Base-by-base conservation (phyloP, 2,888 invertebrate genomes). In the Eristalis arbustorum region DNA sequence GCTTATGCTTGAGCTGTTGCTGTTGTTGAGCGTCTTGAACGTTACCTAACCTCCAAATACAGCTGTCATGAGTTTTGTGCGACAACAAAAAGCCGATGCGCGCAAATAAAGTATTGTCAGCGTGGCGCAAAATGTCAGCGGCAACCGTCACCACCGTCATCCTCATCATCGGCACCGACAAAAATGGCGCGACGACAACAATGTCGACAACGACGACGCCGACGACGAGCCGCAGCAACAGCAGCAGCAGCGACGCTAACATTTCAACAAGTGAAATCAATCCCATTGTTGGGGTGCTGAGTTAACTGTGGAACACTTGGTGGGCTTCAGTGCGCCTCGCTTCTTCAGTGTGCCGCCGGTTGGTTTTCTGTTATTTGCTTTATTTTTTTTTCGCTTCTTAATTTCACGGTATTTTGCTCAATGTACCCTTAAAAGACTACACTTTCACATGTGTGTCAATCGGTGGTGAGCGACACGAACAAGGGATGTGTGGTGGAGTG, bases 241-340 rank as follows among this genome's bases (percentile, higher is more conserved):
- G 6, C 49, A 18, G 18, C 49, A 18, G 18, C 37, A 49, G 13
- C 40, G 59, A 14, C 25, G 64, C 78, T 14, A 59, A 69, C 82
- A 61, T 67, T 75, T 83, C 83, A 78, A 87, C 87, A 87, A 83
- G 85, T 87, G 87, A 87, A 87, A 87, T 87, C 83, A 83, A 87
- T 87, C 83, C 63, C 49, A 75, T 79, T 83, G 87, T 78, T 83
- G 72, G 57, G 63, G 57, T n/a, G 34, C 28, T 61, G 25, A 42
- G 23, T 49, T 78, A 72, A 68, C 57, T 76, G 64, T 62, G 69
- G 81, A 40, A 74, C 77, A 82, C 82, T 85, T 85, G 73, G 61
- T 69, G 64, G 85, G 82, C 37, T 85, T 85, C 84, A 61, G 34
- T 66, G 42, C n/a, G 31, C 76, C 49, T 49, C 18, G 49, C 42